Base-by-base conservation (phyloP, 2,888 invertebrate genomes). In the Troides aeacus region DNA sequence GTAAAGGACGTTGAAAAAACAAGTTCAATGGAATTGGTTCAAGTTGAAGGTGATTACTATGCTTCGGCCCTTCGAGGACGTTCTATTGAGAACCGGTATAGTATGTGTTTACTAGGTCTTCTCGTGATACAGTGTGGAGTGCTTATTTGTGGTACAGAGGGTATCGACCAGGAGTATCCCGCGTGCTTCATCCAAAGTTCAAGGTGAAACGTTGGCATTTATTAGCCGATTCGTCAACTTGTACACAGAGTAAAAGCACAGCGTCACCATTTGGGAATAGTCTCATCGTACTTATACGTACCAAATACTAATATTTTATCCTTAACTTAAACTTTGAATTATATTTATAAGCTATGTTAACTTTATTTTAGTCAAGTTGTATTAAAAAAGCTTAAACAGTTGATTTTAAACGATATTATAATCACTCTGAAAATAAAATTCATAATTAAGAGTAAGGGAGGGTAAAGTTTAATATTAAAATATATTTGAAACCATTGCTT, bases 181-280 rank as follows among this genome's bases (percentile, higher is more conserved):
- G 85, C 85, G 80, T 81, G 83, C 78, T 84, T 80, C 82, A 83
- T 81, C 81, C 79, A 85, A 90, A 88, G 93, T 90, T 93, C 93
- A 93, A 92, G 93, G 93, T 79, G 84, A 86, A 84, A 78, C 92
- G 81, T 91, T 93, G 93, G 84, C 92, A 93, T 93, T 93, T 91
- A 84, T 81, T 82, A 80, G 80, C 76, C 80, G 84, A 90, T 91
- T 86, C 89, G 88, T 91, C 90, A 91, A 88, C 82, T 74, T 66
- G 62, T 63, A 64, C 68, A 72, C 69, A 71, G 71, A 72, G 71
- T 75, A 72, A 71, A 74, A 73, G 46, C 10, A 58, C 64, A 64
- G 67, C 56, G 24, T 59, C 50, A 59, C 58, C 36, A 66, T 23
- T 66, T 53, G 23, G 23, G 23, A 3, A n/a, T 12, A n/a, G 23